Percentiles rank a stretch among this genome's conserved stretches.
These are phyloP conservation scores for Pinna nobilis DNA, from an alignment of 1,140 invertebrate genomes.

Conservation along the genomic window DNA sequence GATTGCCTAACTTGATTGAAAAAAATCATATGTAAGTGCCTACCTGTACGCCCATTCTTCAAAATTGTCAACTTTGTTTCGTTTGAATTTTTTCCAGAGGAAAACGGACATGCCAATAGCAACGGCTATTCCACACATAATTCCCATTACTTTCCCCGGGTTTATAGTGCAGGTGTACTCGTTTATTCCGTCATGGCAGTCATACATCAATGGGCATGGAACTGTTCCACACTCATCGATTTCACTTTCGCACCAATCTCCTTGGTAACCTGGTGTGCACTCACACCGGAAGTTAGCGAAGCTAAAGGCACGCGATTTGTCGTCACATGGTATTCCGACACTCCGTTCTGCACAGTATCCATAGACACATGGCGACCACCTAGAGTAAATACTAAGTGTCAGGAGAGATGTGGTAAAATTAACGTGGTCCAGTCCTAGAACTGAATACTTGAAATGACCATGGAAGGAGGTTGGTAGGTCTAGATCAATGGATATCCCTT, in stretches of 20 bases:
- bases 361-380: neutral
- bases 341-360: neutral
- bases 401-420: constrained; percentile 1
- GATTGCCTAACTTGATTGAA: too few species aligned
- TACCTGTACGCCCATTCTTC: too few species aligned
- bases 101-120: too few species aligned
- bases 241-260: constrained; percentile 10
- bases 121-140: too few species aligned
- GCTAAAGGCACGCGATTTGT: neutral
- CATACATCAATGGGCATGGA: neutral
- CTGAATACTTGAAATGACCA: constrained; percentile 5
- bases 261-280: constrained; percentile 3
- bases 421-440: neutral
- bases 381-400: neutral
- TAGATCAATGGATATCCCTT: neutral
- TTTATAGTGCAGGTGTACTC: constrained; percentile 2
- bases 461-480: neutral
- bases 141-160: too few species aligned
- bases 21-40: too few species aligned
- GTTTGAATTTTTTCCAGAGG: too few species aligned
- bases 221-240: neutral
- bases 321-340: neutral
- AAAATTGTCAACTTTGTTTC: too few species aligned
- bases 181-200: constrained; percentile 11
- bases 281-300: constrained; percentile 1